Conservation (phyloP, 2,797 vertebrate species). For the Mus spretus region DNA sequence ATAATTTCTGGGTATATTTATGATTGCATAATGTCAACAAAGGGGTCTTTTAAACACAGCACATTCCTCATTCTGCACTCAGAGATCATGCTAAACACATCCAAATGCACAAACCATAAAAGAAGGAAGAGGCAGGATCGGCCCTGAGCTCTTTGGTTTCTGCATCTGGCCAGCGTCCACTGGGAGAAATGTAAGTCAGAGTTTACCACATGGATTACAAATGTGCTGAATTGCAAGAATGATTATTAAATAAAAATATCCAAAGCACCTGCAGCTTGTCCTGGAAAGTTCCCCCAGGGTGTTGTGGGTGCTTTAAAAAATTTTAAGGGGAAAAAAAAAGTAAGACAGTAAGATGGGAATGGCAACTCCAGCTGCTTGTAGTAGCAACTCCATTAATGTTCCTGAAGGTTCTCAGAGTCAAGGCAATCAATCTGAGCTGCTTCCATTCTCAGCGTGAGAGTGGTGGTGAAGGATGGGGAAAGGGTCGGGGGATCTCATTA, state of each 20-base stretch:
- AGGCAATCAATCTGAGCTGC: background rate
- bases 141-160: constrained; percentile 85
- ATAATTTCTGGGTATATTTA: constrained; percentile 85
- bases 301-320: constrained; percentile 90
- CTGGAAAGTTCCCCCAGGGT: constrained; percentile 89
- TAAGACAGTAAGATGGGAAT: constrained; percentile 88
- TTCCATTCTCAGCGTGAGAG: constrained; percentile 52
- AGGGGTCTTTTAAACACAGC: constrained; percentile 84
- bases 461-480: constrained; percentile 21
- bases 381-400: constrained; percentile 88
- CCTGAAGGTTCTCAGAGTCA: constrained; percentile 85
- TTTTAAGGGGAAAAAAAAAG: constrained; percentile 57
- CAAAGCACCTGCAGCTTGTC: constrained; percentile 92
- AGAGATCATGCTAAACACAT: constrained; percentile 87
- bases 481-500: constrained; percentile 75
- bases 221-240: constrained; percentile 93
- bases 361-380: constrained; percentile 90
- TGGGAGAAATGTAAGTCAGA: constrained; percentile 91
- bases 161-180: constrained; percentile 85
- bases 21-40: constrained; percentile 87
- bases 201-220: constrained; percentile 92
- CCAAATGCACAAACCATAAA: constrained; percentile 86
- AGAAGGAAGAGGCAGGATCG: constrained; percentile 84
- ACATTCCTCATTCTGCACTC: constrained; percentile 85
- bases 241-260: constrained; percentile 93